These are phyloP conservation scores for Pseudolaguvia tuberculata DNA, from an alignment of 2,113 vertebrate species.

Conservation along the genomic window DNA sequence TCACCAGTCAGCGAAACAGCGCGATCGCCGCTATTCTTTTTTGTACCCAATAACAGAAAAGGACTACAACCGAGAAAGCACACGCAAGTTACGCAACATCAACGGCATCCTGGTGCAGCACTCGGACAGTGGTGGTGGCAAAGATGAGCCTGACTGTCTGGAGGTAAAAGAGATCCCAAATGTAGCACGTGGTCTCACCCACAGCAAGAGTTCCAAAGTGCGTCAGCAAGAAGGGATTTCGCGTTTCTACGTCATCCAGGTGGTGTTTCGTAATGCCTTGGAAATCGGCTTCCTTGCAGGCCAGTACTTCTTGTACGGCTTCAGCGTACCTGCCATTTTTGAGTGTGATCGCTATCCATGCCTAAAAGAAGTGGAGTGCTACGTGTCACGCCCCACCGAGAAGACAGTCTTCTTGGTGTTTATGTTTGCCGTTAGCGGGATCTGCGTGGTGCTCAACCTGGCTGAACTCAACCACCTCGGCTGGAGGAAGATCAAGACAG, in stretches of 20 bases:
- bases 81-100: constrained; percentile 64
- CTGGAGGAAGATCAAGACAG: constrained; percentile 81
- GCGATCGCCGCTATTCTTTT: constrained; percentile 75
- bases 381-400: constrained; percentile 83
- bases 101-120: constrained; percentile 74
- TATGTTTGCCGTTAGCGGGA: constrained; percentile 88
- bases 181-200: constrained; percentile 57
- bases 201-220: constrained; percentile 69
- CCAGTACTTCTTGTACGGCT: constrained; percentile 85
- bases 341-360: constrained; percentile 85
- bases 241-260: constrained; percentile 84
- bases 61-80: constrained; percentile 64
- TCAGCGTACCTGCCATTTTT: constrained; percentile 77
- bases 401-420: constrained; percentile 85
- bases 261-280: constrained; percentile 83
- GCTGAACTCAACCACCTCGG: constrained; percentile 88
- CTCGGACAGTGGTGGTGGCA: constrained; percentile 56
- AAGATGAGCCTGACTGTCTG: constrained; percentile 72
- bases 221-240: constrained; percentile 80
- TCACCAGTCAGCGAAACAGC: constrained; percentile 83
- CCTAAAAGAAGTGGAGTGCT: constrained; percentile 85
- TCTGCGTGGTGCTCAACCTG: constrained; percentile 85
- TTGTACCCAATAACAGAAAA: constrained; percentile 76
- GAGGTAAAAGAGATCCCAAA: constrained; percentile 78
- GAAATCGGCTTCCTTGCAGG: constrained; percentile 83